Conservation (phyloP, 1,140 invertebrate species). For the Drosophila triauraria region DNA sequence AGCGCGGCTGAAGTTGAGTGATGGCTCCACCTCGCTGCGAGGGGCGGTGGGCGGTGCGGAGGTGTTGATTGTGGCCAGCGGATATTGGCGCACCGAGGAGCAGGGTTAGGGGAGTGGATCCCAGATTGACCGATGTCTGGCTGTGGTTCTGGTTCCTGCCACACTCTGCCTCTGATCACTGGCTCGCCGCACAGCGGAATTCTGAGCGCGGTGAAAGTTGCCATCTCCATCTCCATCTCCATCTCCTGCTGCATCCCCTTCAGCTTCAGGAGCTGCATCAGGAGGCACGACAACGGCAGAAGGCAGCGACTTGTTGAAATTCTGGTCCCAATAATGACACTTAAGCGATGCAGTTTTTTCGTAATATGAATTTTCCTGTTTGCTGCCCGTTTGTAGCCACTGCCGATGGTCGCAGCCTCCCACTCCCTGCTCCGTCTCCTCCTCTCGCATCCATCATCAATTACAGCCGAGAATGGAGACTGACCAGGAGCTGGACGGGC, state of each 20-base stretch:
- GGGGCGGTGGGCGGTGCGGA: slow-evolving; percentile 59
- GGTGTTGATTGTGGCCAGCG: slow-evolving; percentile 72
- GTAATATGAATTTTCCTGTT: slow-evolving; percentile 82
- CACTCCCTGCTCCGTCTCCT: slow-evolving; percentile 9
- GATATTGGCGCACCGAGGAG: slow-evolving; percentile 51
- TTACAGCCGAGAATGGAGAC: slow-evolving; percentile 51
- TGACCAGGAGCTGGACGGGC: neutral
- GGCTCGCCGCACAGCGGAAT: slow-evolving; percentile 58
- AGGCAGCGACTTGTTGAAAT: slow-evolving; percentile 71
- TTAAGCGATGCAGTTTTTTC: slow-evolving; percentile 81
- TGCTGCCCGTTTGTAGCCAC: slow-evolving; percentile 64
- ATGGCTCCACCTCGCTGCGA: slow-evolving; percentile 59
- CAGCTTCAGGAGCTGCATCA: slow-evolving; percentile 20
- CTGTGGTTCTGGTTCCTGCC: slow-evolving; percentile 34
- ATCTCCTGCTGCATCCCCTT: slow-evolving; percentile 21
- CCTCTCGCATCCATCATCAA: slow-evolving; percentile 48
- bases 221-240: slow-evolving; percentile 66
- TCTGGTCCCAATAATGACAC: slow-evolving; percentile 82
- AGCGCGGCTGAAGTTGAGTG: slow-evolving; percentile 50
- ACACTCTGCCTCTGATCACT: slow-evolving; percentile 21
- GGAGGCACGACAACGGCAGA: slow-evolving; percentile 58
- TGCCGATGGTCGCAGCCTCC: slow-evolving; percentile 30
- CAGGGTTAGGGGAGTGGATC: neutral
- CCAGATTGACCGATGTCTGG: slow-evolving; percentile 73
- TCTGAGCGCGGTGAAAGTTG: slow-evolving; percentile 76